Conservation (phyloP, 2,888 invertebrate species). For the Meganola albula region DNA sequence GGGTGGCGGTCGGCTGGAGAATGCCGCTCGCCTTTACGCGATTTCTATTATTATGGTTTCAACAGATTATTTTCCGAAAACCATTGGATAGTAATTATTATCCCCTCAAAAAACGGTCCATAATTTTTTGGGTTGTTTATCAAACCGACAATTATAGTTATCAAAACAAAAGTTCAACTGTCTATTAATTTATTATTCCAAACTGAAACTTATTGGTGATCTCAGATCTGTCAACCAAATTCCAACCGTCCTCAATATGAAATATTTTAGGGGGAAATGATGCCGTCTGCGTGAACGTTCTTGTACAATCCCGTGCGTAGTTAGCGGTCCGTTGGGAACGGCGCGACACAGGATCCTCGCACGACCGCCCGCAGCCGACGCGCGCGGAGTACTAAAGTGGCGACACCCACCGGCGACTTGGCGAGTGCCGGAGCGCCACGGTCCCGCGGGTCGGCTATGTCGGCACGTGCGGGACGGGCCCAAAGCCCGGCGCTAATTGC, state of each 20-base stretch:
- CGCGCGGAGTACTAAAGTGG: conserved; percentile 65
- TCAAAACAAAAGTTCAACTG: too few species aligned
- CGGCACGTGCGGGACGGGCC: conserved; percentile 58
- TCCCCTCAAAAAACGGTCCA: too few species aligned
- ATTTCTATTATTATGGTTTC: too few species aligned
- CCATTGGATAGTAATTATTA: too few species aligned
- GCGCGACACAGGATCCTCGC: conserved; percentile 26
- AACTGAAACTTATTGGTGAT: too few species aligned
- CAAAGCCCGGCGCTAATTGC: conserved; percentile 58
- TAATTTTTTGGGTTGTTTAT: too few species aligned
- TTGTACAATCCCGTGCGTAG: conserved; percentile 36
- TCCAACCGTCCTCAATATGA: conserved; percentile 29
- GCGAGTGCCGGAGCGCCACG: too few species aligned
- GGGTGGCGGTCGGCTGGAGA: conserved; percentile 29
- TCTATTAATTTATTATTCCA: too few species aligned
- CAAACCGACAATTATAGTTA: too few species aligned
- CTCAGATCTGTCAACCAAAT: too few species aligned
- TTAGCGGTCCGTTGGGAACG: conserved; percentile 21
- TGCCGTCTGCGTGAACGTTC: conserved; percentile 20
- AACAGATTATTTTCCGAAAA: too few species aligned
- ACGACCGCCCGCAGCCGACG: conserved; percentile 67
- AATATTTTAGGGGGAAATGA: conserved; percentile 20
- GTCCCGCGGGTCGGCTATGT: conserved; percentile 27
- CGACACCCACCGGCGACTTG: too few species aligned
- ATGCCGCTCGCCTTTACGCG: conserved; percentile 28